Percentiles rank a stretch among this genome's conserved stretches.
phyloP scores from a whole-genome alignment of 2,888 invertebrate species.

The Chaetoderma sp. region DNA sequence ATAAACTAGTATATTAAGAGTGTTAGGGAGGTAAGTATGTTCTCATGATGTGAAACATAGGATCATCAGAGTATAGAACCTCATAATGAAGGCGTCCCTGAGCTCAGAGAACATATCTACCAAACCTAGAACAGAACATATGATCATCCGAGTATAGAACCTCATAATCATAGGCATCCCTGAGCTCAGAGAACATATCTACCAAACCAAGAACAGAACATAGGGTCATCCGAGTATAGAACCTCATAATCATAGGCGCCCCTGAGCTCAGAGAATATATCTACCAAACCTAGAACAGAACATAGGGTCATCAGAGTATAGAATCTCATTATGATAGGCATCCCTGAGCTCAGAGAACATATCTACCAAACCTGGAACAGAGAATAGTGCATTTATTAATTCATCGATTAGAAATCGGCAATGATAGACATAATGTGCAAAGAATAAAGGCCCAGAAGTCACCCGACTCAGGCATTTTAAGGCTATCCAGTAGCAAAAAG shows the following conservation, averaged over 20 bases:
- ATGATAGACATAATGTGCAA: too few relatives aligned
- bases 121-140: slow-evolving; percentile 86
- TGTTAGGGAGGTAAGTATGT: too few relatives aligned
- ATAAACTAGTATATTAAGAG: too few relatives aligned
- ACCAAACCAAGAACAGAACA: slow-evolving; percentile 88
- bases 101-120: slow-evolving; percentile 96
- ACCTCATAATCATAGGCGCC: slow-evolving; percentile 98
- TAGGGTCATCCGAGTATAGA: slow-evolving; percentile 98
- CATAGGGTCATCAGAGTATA: slow-evolving; percentile 99
- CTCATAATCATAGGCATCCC: slow-evolving; percentile 96
- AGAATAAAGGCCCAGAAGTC: too few relatives aligned
- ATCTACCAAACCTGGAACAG: slow-evolving; percentile 84
- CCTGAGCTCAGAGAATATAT: slow-evolving; percentile 94
- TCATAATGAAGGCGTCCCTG: slow-evolving; percentile 96
- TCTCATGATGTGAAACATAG: slow-evolving; percentile 94
- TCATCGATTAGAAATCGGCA: too few relatives aligned
- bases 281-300: slow-evolving; percentile 87
- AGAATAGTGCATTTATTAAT: too few relatives aligned
- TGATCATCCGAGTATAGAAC: slow-evolving; percentile 99
- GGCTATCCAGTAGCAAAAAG: too few relatives aligned
- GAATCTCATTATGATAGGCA: slow-evolving; percentile 96
- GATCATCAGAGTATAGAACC: slow-evolving; percentile 97
- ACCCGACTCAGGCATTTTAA: too few relatives aligned
- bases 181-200: slow-evolving; percentile 94
- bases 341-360: slow-evolving; percentile 95